These are phyloP conservation scores for Alloplasta piceator DNA, from an alignment of 2,888 invertebrate genomes.

Conservation along the genomic window DNA sequence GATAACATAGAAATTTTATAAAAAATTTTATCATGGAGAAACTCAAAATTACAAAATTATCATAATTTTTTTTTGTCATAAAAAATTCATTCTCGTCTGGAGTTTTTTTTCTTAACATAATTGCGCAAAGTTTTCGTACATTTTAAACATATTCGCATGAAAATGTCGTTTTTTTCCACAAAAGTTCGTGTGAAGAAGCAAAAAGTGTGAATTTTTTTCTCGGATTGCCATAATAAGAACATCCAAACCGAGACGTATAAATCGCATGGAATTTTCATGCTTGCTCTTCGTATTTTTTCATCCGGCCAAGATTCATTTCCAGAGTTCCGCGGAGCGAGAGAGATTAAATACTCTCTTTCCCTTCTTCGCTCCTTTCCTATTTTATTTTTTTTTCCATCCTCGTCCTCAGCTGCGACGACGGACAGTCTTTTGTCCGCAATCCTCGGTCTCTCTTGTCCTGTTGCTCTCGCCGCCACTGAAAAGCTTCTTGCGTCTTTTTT, in stretches of 20 bases:
- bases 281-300: slow-evolving; percentile 9
- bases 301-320: slow-evolving; percentile 38
- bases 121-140: neutral
- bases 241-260: neutral
- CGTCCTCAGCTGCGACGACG: neutral
- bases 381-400: slow-evolving; percentile 24
- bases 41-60: neutral
- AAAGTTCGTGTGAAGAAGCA: neutral
- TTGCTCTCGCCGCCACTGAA: slow-evolving; percentile 37
- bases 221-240: neutral
- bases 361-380: slow-evolving; percentile 10
- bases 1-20: too few species aligned
- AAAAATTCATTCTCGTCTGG: too few species aligned
- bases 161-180: neutral
- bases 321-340: slow-evolving; percentile 39
- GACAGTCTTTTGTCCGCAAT: slow-evolving; percentile 50
- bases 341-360: slow-evolving; percentile 57
- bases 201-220: neutral
- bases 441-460: slow-evolving; percentile 19
- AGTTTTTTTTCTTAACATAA: neutral
- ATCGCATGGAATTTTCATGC: slow-evolving; percentile 13
- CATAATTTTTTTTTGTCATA: too few species aligned
- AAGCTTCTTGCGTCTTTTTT: slow-evolving; percentile 42
- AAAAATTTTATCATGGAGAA: neutral
- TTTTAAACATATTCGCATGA: neutral